These are phyloP conservation scores for Crenuchus spilurus DNA, from an alignment of 2,797 vertebrate genomes.

Conservation along the genomic window DNA sequence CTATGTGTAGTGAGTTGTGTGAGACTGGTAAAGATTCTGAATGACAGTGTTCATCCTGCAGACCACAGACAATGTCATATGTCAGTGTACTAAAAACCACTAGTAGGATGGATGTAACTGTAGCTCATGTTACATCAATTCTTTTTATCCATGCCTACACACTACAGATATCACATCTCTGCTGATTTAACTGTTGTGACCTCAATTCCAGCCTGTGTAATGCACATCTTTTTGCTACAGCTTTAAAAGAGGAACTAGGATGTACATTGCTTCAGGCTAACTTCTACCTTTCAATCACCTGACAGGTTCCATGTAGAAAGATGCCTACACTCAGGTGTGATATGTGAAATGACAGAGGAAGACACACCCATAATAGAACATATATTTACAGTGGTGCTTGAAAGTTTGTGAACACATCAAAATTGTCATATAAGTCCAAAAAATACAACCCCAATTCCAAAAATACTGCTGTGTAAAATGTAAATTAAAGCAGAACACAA, in stretches of 20 bases:
- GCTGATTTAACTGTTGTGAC: neutral
- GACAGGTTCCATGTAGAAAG: neutral
- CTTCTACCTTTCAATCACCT: neutral
- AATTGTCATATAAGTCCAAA: too few species aligned
- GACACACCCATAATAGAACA: neutral
- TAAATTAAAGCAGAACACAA: too few species aligned
- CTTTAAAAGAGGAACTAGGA: neutral
- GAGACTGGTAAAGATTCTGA: too few species aligned
- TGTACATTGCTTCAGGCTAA: neutral
- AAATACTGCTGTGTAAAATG: too few species aligned
- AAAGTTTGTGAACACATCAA: too few species aligned
- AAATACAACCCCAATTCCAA: too few species aligned
- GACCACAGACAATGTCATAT: slow-evolving; percentile 1
- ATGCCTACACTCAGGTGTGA: neutral
- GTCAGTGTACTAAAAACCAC: neutral
- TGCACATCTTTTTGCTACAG: neutral
- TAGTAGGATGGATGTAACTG: neutral
- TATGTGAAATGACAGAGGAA: too few species aligned
- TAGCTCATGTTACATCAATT: neutral
- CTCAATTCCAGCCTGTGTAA: neutral
- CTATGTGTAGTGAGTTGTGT: neutral
- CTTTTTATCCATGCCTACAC: neutral
- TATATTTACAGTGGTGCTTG: too few species aligned
- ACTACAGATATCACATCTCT: slow-evolving; percentile 19
- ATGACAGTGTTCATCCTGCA: neutral